Base-by-base conservation (phyloP, 1,140 invertebrate genomes). In the Neodiprion lecontei region DNA sequence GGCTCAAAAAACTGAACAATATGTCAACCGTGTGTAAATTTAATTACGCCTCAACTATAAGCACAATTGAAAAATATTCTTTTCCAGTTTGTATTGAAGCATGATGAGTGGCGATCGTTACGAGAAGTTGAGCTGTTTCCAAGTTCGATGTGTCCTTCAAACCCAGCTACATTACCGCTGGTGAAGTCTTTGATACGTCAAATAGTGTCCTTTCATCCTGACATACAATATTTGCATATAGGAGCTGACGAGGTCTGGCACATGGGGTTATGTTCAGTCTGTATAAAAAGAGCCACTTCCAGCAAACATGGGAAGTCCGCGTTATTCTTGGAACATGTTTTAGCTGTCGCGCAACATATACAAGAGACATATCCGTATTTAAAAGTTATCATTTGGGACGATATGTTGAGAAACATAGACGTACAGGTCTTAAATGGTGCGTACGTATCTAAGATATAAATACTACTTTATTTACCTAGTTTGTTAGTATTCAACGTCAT, bases 321-420 rank as follows among this genome's bases (percentile, higher is more conserved):
- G 28, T 83, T 97, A 7, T 96, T 95, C 79, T 82, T 96, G 0
- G 89, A 91, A 48, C 95, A 97, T 79, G 89, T 97, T 10, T 85
- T 90, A 28, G 88, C 89, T 11, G 88, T 95, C 23, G 91, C 91
- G 1, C 88, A 90, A 69, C 91, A 92, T 73, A 90, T 96, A 14
- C 91, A 91, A 71, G 88, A 90, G 17, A 90, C 90, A 5, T 93
- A 91, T 86, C 91, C 93, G 0, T 87, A 90, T 3, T 88, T 96
- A 21, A 92, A 90, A 49, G 91, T 95, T 10, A 92, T 99, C 9
- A 94, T 99, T 79, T 99, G 98, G 98, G 97, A 99, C 82, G 98
- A 99, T 84, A 98, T 99, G 96, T 83, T 98, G 50, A 89, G 96
- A 40, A 90, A 92, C 53, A 92, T 96, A 78, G 91, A 92, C n/a